Conservation (phyloP, 2,888 invertebrate genomes). For the Thera britannica region DNA sequence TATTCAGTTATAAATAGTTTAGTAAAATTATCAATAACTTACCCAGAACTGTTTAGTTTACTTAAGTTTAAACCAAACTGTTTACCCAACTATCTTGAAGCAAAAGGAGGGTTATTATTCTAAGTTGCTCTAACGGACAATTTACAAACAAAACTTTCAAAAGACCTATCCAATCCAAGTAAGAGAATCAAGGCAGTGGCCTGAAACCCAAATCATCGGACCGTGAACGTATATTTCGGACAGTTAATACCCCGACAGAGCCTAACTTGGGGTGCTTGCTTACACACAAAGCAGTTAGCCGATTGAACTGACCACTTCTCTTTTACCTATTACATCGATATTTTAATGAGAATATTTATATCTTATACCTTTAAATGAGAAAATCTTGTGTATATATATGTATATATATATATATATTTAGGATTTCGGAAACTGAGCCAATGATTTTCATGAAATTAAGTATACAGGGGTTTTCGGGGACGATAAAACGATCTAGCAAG, state of each 20-base stretch:
- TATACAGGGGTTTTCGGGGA: too few relatives aligned
- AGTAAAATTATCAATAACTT: neutral
- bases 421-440: too few relatives aligned
- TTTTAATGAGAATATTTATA: too few relatives aligned
- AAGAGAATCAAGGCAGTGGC: constrained; percentile 27
- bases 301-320: too few relatives aligned
- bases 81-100: neutral
- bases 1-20: too few relatives aligned
- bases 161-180: constrained; percentile 22
- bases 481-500: too few relatives aligned
- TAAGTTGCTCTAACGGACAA: constrained; percentile 5
- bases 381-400: too few relatives aligned
- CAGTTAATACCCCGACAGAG: constrained; percentile 31
- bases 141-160: constrained; percentile 21
- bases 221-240: constrained; percentile 32
- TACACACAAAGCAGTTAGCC: constrained; percentile 12
- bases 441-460: too few relatives aligned
- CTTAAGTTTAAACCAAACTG: neutral
- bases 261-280: constrained; percentile 3
- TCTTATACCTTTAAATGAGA: too few relatives aligned
- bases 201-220: constrained; percentile 21
- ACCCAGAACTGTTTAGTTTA: neutral
- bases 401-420: too few relatives aligned
- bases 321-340: too few relatives aligned
- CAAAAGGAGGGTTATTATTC: constrained; percentile 6